phyloP scores from a whole-genome alignment of 2,797 vertebrate species.

The Galagoides demidoff region DNA sequence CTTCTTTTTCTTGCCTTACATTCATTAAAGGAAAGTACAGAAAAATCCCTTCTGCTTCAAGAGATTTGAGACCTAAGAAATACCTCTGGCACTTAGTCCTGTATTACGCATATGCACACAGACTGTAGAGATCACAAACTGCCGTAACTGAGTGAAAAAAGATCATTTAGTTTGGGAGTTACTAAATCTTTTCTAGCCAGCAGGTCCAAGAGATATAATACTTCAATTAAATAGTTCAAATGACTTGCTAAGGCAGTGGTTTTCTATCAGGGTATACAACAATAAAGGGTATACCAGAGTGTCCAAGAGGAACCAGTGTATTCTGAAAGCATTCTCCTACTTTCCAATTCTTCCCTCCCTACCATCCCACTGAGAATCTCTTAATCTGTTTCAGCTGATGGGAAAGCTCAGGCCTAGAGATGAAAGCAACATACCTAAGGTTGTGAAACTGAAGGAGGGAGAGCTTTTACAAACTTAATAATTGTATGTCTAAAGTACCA shows the following conservation, averaged over 20 bases:
- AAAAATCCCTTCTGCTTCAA: slow-evolving; percentile 13
- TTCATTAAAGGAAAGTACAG: slow-evolving; percentile 27
- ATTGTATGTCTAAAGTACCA: not conserved
- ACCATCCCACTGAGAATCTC: not conserved
- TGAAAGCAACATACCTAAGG: not conserved
- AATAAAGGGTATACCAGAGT: not conserved
- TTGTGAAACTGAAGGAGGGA: not conserved
- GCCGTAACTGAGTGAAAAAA: slow-evolving; percentile 27
- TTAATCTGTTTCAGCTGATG: not conserved
- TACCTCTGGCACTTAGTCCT: not conserved
- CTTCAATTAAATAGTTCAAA: not conserved
- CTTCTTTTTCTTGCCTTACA: not conserved
- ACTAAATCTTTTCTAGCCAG: not conserved
- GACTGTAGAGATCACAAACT: slow-evolving; percentile 31
- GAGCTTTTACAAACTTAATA: slow-evolving; percentile 12
- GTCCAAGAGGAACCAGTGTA: not conserved
- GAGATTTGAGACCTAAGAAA: slow-evolving; percentile 38
- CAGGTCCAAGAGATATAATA: not conserved
- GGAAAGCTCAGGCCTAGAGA: not conserved
- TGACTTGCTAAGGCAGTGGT: not conserved
- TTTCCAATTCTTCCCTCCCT: not conserved
- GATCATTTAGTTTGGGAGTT: slow-evolving; percentile 8
- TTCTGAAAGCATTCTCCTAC: not conserved
- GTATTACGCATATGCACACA: not conserved
- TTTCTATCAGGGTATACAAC: not conserved